These are phyloP conservation scores for Spilogale gracilis DNA, from an alignment of 2,113 vertebrate species.

Conservation along the genomic window DNA sequence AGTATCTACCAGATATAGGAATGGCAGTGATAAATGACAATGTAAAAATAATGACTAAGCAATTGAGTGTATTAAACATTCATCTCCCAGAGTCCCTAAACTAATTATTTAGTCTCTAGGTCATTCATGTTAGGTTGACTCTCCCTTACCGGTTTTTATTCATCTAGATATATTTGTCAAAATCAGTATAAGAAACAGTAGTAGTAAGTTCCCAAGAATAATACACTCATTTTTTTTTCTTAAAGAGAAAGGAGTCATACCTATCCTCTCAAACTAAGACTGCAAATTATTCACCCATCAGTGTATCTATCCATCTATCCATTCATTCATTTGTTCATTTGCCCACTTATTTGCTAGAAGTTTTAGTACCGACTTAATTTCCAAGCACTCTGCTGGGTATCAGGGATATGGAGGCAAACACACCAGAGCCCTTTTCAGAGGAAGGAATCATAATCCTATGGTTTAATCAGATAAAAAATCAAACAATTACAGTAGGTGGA, in stretches of 20 bases:
- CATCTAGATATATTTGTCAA: conserved; percentile 43
- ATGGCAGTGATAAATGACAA: conserved; percentile 55
- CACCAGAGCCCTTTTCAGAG: neutral
- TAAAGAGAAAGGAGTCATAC: neutral
- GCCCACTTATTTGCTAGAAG: neutral
- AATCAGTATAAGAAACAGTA: conserved; percentile 12
- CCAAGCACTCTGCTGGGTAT: neutral
- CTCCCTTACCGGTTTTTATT: conserved; percentile 31
- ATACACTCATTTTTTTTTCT: neutral
- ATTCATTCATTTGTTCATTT: neutral
- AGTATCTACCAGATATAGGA: neutral
- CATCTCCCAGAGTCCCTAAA: conserved; percentile 34
- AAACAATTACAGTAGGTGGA: neutral
- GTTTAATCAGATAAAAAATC: neutral
- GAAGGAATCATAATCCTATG: neutral
- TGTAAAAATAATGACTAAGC: conserved; percentile 59
- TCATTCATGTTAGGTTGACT: conserved; percentile 47
- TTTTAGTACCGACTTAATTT: neutral
- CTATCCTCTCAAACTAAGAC: neutral
- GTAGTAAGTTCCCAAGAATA: conserved; percentile 7
- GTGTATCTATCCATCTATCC: neutral
- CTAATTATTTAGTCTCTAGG: conserved; percentile 62
- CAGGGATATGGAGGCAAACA: neutral
- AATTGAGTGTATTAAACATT: conserved; percentile 51
- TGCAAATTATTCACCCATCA: neutral